Base-by-base conservation (phyloP, 1,140 invertebrate genomes). In the Temnothorax nylanderi region DNA sequence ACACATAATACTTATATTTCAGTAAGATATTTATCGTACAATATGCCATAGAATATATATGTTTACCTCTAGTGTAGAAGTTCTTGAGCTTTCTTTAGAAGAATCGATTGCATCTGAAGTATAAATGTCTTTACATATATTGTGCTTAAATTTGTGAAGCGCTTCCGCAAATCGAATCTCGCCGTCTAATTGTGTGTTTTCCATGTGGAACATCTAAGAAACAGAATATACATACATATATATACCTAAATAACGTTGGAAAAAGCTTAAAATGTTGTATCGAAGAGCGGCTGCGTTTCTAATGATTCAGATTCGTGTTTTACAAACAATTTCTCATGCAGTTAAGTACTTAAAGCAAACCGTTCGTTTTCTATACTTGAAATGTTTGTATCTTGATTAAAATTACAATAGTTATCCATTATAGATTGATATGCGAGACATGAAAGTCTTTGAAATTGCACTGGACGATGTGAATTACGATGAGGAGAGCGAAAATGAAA, bases 81-180 rank as follows among this genome's bases (percentile, higher is more conserved):
- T 76, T 34, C 77, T 76, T 26, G 86, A 80, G 26, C 54, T 86
- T 65, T 87, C 76, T 78, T 74, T 89, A 26, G 85, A 67, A 1
- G 47, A 77, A 51, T 91, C 85, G 5, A 71, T 62, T 62, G 58
- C 65, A 21, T 91, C 75, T 5, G 65, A 76, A 18, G 60, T 78
- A 62, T 74, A 41, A 67, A 76, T 10, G 21, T 92, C 75, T 89
- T 90, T 91, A 26, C 32, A 87, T n/a, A 93, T 86, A 54, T 93
- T 87, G 4, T 89, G 76, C 32, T 88, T 92, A 54, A 94, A 93
- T 16, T 21, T 41, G 3, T 74, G 86, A 71, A 95, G 88, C 11
- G 93, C 93, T 47, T 93, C 89, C 32, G 93, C 94, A 88, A 95
- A 94, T 69, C 86, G 84, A 77, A 94, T 90, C 85, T 94, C 93